A percentile compares a stretch with the other conserved stretches of the same genome.
phyloP scores from a whole-genome alignment of 2,113 vertebrate species.

The Siniperca chuatsi region DNA sequence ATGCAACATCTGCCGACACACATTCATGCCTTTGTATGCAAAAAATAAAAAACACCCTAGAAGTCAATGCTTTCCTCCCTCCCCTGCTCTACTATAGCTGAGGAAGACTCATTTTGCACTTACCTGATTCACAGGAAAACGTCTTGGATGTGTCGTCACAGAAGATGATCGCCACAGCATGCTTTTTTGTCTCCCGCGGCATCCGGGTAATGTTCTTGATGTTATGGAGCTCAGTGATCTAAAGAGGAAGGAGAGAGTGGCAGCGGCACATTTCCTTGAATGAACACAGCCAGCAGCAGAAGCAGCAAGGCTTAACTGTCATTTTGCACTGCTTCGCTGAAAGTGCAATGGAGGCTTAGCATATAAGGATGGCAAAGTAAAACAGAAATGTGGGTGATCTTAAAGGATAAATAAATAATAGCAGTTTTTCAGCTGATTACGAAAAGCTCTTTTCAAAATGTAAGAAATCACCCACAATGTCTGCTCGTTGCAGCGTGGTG shows the following conservation, averaged over 20 bases:
- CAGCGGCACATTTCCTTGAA: conserved; percentile 76
- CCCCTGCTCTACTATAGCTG: not conserved
- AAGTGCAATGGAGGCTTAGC: conserved; percentile 59
- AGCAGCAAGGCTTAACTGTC: conserved; percentile 48
- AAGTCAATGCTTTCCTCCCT: not conserved
- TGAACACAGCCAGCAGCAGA: conserved; percentile 57
- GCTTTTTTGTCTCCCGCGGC: conserved; percentile 98
- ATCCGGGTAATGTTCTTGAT: conserved; percentile 98
- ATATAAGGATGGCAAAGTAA: conserved; percentile 27
- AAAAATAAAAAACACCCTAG: not conserved
- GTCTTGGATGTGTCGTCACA: conserved; percentile 98
- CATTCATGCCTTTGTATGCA: not conserved
- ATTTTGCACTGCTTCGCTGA: conserved; percentile 54
- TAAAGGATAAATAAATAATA: conserved; percentile 34
- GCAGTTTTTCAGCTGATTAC: conserved; percentile 29
- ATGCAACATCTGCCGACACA: not conserved
- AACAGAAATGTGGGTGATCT: conserved; percentile 35
- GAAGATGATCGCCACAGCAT: conserved; percentile 98
- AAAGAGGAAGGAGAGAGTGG: conserved; percentile 73
- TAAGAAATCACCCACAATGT: conserved; percentile 5
- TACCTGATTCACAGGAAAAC: conserved; percentile 99
- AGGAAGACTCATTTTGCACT: conserved; percentile 63
- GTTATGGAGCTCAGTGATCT: conserved; percentile 98
- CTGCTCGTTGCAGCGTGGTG: not conserved
- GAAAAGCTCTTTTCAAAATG: conserved; percentile 12